A percentile compares a stretch with the other conserved stretches of the same genome.
These are phyloP conservation scores for Spicauda simplicius DNA, from an alignment of 2,888 invertebrate species.

Conservation along the genomic window DNA sequence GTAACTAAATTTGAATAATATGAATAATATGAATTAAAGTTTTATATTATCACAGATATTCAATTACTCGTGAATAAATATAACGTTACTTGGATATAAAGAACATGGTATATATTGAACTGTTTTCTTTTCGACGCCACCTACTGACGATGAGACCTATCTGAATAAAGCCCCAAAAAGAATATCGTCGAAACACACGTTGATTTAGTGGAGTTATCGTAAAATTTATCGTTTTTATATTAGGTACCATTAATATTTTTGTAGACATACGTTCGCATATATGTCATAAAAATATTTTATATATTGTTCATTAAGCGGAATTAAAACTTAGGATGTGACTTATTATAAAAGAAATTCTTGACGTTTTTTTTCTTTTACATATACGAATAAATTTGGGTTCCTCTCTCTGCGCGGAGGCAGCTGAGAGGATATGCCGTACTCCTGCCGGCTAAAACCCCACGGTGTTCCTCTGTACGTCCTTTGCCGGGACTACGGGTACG, in stretches of 20 bases:
- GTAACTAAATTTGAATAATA: constrained; percentile 43
- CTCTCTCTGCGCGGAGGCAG: too few species aligned
- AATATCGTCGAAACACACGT: not conserved
- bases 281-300: constrained; percentile 1
- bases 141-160: not conserved
- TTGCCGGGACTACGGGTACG: too few species aligned
- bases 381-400: too few species aligned
- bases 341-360: too few species aligned
- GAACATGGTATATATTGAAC: constrained; percentile 28
- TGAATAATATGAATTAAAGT: constrained; percentile 41
- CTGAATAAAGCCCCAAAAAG: not conserved
- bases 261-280: constrained; percentile 4
- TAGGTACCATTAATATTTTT: constrained; percentile 5
- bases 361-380: too few species aligned
- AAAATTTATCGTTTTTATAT: constrained; percentile 6
- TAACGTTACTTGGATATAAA: constrained; percentile 43
- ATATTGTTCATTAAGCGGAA: too few species aligned
- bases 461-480: too few species aligned
- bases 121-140: not conserved
- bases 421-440: too few species aligned
- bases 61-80: constrained; percentile 50
- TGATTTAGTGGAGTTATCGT: constrained; percentile 4
- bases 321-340: too few species aligned
- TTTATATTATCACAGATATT: constrained; percentile 45
- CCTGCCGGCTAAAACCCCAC: too few species aligned